Conservation (phyloP, 2,113 vertebrate species). For the Procavia capensis region DNA sequence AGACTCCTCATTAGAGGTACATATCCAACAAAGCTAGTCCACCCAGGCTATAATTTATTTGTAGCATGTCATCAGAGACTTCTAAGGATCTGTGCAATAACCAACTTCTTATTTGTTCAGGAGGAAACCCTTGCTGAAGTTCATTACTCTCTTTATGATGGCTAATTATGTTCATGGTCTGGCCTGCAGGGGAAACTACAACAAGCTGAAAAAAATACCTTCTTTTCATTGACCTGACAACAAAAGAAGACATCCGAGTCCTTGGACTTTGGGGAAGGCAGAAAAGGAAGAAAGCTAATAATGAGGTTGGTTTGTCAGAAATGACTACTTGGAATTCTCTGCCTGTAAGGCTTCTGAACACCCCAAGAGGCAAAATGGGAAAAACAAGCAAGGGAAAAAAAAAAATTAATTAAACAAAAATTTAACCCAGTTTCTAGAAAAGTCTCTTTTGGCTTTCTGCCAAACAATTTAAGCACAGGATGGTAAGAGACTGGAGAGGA, state of each 20-base stretch:
- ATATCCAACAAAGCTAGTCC: neutral
- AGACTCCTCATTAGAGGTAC: neutral
- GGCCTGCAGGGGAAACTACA: neutral
- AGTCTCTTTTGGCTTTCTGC: neutral
- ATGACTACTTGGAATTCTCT: neutral
- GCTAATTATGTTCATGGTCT: slow-evolving; percentile 33
- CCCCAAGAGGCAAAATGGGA: neutral
- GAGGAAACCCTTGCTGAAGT: neutral
- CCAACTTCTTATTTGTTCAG: neutral
- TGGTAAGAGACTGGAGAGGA: neutral
- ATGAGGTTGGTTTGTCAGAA: neutral
- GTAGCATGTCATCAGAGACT: neutral
- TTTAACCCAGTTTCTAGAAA: neutral
- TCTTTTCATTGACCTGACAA: slow-evolving; percentile 4
- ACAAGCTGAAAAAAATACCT: slow-evolving; percentile 24
- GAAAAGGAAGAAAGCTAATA: neutral
- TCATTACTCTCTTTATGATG: neutral
- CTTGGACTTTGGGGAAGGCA: neutral
- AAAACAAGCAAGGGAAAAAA: neutral
- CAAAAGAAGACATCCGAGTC: neutral
- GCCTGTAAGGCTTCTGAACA: neutral
- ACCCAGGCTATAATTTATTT: neutral
- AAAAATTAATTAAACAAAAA: neutral
- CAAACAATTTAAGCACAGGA: neutral
- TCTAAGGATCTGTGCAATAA: neutral